Evolutionary conservation across 2,888 invertebrate genomes (phyloP).

Genomic region (Hemaris fuciformis): DNA sequence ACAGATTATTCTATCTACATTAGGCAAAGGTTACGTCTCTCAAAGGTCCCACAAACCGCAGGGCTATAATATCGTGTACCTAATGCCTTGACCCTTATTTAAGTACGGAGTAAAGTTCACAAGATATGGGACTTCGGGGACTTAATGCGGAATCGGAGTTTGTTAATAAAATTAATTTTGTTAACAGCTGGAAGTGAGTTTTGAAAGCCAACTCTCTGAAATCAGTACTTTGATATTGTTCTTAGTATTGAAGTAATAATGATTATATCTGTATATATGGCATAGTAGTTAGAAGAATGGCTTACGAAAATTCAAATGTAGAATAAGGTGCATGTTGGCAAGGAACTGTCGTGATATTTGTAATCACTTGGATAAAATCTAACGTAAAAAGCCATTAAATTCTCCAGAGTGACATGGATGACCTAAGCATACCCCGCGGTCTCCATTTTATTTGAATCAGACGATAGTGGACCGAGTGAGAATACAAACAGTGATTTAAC

Average conservation of each 20-base stretch:
- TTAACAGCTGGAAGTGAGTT: not conserved
- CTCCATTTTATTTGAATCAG: too few relatives aligned
- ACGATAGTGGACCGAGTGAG: too few relatives aligned
- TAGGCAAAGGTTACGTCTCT: not conserved
- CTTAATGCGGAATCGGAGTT: not conserved
- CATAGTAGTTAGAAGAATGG: too few relatives aligned
- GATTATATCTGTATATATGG: too few relatives aligned
- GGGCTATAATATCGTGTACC: conserved; percentile 13
- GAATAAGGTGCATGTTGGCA: too few relatives aligned
- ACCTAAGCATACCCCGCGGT: too few relatives aligned
- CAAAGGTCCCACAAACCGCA: conserved; percentile 11
- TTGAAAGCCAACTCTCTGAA: not conserved
- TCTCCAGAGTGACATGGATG: too few relatives aligned
- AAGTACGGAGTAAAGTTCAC: conserved; percentile 5
- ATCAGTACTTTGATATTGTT: not conserved
- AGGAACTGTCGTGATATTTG: too few relatives aligned
- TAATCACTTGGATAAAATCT: too few relatives aligned
- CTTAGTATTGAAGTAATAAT: too few relatives aligned
- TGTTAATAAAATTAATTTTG: not conserved
- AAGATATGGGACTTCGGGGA: conserved; percentile 4
- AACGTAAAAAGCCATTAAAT: too few relatives aligned
- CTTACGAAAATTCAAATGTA: not conserved
- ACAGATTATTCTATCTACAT: not conserved
- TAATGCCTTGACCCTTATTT: conserved; percentile 12
- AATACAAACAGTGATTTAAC: too few relatives aligned